These are phyloP conservation scores for Marasmarcha lunaedactyla DNA, from an alignment of 2,888 invertebrate genomes.

Conservation along the genomic window DNA sequence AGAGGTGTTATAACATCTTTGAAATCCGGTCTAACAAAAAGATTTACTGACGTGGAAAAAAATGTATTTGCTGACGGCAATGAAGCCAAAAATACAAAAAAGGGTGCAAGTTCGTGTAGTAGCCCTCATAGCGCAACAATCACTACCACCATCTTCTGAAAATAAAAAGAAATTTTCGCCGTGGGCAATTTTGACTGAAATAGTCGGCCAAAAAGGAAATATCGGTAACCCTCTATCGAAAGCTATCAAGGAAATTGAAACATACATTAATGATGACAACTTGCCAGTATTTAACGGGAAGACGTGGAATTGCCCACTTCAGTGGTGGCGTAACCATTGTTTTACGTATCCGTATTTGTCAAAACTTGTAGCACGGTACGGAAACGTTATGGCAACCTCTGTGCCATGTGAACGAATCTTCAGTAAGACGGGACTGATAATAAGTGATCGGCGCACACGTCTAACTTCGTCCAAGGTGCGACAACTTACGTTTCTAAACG, in stretches of 20 bases:
- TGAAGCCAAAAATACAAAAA: slow-evolving; percentile 12
- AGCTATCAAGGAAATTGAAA: not conserved
- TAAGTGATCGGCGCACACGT: slow-evolving; percentile 13
- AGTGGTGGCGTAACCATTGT: slow-evolving; percentile 15
- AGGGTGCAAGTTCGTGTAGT: slow-evolving; percentile 9
- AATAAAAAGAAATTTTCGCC: too few species aligned
- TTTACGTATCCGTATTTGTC: slow-evolving; percentile 11
- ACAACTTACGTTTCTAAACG: slow-evolving; percentile 11
- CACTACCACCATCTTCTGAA: too few species aligned
- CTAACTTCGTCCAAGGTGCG: slow-evolving; percentile 10
- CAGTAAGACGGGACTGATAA: slow-evolving; percentile 14
- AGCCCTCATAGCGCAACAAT: not conserved
- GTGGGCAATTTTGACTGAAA: too few species aligned
- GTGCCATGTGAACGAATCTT: slow-evolving; percentile 18
- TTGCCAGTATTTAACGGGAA: not conserved
- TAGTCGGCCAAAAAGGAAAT: not conserved
- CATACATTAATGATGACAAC: not conserved
- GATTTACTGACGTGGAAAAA: slow-evolving; percentile 11
- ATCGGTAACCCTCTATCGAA: not conserved
- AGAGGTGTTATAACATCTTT: not conserved
- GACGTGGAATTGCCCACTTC: slow-evolving; percentile 14
- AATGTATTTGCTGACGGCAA: slow-evolving; percentile 14
- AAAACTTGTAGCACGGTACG: slow-evolving; percentile 9
- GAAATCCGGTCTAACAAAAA: slow-evolving; percentile 7
- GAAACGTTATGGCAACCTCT: slow-evolving; percentile 16